Percentiles rank a stretch among this genome's conserved stretches.
Evolutionary conservation across 2,113 vertebrate species (phyloP).

Genomic region (Phrynocephalus versicolor): DNA sequence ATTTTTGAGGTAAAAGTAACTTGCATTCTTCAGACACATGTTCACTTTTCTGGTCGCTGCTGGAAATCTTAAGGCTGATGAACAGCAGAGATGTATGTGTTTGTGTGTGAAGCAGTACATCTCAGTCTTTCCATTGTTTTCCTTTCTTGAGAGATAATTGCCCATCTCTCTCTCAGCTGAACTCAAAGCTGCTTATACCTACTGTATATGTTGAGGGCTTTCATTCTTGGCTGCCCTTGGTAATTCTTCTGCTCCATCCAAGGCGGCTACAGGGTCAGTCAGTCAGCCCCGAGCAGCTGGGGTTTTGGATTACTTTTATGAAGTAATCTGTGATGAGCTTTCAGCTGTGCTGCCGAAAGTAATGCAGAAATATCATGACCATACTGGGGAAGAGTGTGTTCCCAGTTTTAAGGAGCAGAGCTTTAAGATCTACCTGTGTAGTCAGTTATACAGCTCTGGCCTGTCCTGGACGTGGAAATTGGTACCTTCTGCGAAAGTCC

Average conservation of each 20-base stretch:
- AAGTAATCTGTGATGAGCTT: slow-evolving; percentile 11
- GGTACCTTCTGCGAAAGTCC: neutral
- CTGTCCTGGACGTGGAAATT: neutral
- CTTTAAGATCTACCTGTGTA: neutral
- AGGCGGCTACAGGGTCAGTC: neutral
- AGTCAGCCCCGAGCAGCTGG: neutral
- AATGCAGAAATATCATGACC: neutral
- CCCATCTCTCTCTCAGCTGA: neutral
- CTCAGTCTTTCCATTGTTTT: neutral
- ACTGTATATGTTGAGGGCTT: neutral
- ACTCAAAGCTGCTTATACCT: neutral
- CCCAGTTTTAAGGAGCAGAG: neutral
- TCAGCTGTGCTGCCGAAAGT: slow-evolving; percentile 1
- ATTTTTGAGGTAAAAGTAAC: neutral
- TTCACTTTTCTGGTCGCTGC: neutral
- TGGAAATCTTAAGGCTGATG: neutral
- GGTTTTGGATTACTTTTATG: slow-evolving; percentile 6
- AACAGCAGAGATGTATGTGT: too few species aligned
- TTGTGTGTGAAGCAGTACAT: neutral
- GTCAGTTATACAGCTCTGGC: neutral
- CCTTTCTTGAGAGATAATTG: neutral
- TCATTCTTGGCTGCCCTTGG: neutral
- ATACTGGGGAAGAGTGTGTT: neutral
- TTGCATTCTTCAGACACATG: neutral
- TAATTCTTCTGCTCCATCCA: neutral